Evolutionary conservation across 2,113 vertebrate genomes (phyloP), one percentile per base, ranked within the genome.

Genomic region (Carassius carassius): DNA sequence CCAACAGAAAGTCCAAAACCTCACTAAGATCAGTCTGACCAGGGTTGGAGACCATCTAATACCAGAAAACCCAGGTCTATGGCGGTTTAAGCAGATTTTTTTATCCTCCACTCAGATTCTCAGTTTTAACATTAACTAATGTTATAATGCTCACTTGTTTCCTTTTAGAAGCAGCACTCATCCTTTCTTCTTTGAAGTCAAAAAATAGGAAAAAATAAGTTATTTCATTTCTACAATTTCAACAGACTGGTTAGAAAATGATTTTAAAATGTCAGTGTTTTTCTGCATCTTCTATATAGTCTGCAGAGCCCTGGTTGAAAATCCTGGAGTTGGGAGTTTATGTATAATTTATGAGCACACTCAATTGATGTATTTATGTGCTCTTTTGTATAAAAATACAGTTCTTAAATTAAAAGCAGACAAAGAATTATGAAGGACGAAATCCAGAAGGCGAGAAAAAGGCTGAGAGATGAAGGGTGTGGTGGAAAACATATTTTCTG

Each of bases 361-460:
- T n/a, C 2, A 41, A 5, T 11, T 44, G 70, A 44, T 21, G 11
- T 73, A 23, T 56, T 77, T 77, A 35, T n/a, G 2, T 77, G 49
- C 54, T 58, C 25, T 35, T 77, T 21, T 73, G 41, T 21, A 60
- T 35, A 35, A 23, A n/a, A 58, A 78, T 37, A 23, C 56, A 5
- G 13, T 63, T 62, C n/a, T 63, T n/a, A 79, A 44, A 60, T 78
- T 16, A 44, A 41, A 79, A 79, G 37, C 58, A 79, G 58, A 63
- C 35, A 63, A 60, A 23, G 8, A 44, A 47, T 47, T 41, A 63
- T 19, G 58, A 11, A 41, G 77, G 56, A 25, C 16, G 0, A 25
- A 44, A 23, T n/a, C 9, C 41, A 77, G 41, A 12, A 16, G 32
- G 69, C 3, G 5, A 32, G 32, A 29, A 78, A 69, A 74, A 32